phyloP scores from a whole-genome alignment of 1,140 invertebrate species.

The Diuraphis noxia region DNA sequence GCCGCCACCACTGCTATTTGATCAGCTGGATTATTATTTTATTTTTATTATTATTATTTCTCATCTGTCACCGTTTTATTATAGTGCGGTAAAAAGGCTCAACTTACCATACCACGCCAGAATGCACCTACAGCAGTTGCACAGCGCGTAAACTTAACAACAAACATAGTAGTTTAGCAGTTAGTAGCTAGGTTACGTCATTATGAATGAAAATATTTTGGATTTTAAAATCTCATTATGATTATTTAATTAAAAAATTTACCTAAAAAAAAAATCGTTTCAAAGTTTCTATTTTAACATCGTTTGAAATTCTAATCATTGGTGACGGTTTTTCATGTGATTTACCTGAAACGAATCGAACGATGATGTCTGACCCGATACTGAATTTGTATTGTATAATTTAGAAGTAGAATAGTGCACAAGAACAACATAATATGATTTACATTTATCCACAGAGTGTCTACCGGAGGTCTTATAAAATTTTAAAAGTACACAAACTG shows the following conservation, averaged over 20 bases:
- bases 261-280: neutral
- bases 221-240: neutral
- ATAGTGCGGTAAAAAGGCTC: neutral
- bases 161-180: rapidly evolving
- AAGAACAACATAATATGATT: no score
- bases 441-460: no score
- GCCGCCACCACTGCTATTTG: neutral
- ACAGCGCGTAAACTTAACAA: neutral
- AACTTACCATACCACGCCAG: neutral
- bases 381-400: neutral
- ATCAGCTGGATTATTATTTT: neutral
- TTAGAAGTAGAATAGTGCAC: neutral
- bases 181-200: neutral
- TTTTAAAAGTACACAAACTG: neutral
- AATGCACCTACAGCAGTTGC: neutral
- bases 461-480: no score
- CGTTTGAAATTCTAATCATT: neutral
- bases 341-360: neutral
- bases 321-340: no score
- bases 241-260: neutral
- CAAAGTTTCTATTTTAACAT: neutral
- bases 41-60: neutral
- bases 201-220: neutral
- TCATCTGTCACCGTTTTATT: neutral
- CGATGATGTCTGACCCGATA: neutral